Conservation (phyloP, 2,888 invertebrate species). For the Heliconius cydno region DNA sequence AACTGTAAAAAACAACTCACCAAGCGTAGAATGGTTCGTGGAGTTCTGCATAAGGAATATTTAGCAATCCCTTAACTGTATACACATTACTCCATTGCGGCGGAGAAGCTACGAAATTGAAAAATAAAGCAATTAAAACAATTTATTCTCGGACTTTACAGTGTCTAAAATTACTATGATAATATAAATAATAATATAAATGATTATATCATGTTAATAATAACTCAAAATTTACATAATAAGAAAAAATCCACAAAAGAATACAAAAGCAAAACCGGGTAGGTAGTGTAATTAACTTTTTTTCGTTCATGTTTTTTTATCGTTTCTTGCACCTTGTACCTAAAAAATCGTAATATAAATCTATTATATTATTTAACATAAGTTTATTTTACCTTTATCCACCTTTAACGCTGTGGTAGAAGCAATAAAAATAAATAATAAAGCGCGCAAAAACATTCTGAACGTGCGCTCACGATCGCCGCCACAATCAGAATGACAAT, state of each 20-base stretch:
- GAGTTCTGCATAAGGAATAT: slow-evolving; percentile 97
- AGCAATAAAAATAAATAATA: slow-evolving; percentile 63
- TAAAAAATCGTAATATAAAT: neutral
- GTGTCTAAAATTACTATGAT: neutral
- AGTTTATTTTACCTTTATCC: slow-evolving; percentile 64
- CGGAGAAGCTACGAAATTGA: slow-evolving; percentile 60
- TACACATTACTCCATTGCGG: slow-evolving; percentile 89
- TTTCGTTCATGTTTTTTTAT: neutral
- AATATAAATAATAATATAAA: neutral
- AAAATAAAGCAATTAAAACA: neutral
- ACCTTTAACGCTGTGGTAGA: slow-evolving; percentile 58
- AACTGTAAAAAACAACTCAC: slow-evolving; percentile 66
- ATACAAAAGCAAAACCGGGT: slow-evolving; percentile 6
- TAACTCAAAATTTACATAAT: neutral
- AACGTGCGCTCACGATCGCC: slow-evolving; percentile 51
- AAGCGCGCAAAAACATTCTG: slow-evolving; percentile 55
- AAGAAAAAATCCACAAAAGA: neutral
- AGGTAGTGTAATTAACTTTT: slow-evolving; percentile 9
- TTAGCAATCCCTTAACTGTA: slow-evolving; percentile 89
- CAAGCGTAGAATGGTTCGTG: slow-evolving; percentile 95
- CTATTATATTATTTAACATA: neutral
- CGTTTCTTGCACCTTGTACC: neutral
- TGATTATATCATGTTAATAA: neutral
- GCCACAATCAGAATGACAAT: slow-evolving; percentile 45
- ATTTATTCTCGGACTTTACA: neutral